Conservation (phyloP, 2,888 invertebrate genomes). For the Diabrotica balteata region DNA sequence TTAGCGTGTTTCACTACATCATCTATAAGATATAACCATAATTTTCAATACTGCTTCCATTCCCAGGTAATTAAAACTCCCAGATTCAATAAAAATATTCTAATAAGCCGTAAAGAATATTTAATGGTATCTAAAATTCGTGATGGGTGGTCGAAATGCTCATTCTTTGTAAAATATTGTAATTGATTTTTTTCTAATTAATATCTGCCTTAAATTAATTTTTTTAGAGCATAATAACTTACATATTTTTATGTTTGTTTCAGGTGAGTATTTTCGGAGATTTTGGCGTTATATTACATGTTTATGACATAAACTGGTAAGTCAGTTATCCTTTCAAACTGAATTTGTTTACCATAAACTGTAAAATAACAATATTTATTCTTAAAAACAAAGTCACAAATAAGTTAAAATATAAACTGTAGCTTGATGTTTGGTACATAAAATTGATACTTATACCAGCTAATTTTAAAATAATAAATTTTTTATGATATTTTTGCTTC, state of each 20-base stretch:
- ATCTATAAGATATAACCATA: too few relatives aligned
- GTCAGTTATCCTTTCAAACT: not conserved
- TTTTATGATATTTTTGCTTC: too few relatives aligned
- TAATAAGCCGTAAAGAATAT: slow-evolving; percentile 13
- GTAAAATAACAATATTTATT: too few relatives aligned
- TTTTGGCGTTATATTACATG: not conserved
- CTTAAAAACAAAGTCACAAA: too few relatives aligned
- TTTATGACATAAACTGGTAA: slow-evolving; percentile 9
- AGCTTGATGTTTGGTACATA: too few relatives aligned
- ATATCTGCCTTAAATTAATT: slow-evolving; percentile 5
- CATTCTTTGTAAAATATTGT: slow-evolving; percentile 15
- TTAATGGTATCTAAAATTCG: slow-evolving; percentile 15
- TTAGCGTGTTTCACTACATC: too few relatives aligned
- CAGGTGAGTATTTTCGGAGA: slow-evolving; percentile 19
- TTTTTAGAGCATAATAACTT: slow-evolving; percentile 5
- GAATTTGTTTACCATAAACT: too few relatives aligned
- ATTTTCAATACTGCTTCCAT: not conserved
- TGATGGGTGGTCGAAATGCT: slow-evolving; percentile 23
- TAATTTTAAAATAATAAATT: too few relatives aligned
- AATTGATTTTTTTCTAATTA: slow-evolving; percentile 32
- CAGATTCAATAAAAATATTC: slow-evolving; percentile 15
- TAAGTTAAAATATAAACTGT: too few relatives aligned
- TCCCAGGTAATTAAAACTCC: slow-evolving; percentile 32
- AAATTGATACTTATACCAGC: too few relatives aligned
- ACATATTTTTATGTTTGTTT: slow-evolving; percentile 18